Base-by-base conservation (phyloP, 1,140 invertebrate genomes). In the Meloidogyne floridensis region DNA sequence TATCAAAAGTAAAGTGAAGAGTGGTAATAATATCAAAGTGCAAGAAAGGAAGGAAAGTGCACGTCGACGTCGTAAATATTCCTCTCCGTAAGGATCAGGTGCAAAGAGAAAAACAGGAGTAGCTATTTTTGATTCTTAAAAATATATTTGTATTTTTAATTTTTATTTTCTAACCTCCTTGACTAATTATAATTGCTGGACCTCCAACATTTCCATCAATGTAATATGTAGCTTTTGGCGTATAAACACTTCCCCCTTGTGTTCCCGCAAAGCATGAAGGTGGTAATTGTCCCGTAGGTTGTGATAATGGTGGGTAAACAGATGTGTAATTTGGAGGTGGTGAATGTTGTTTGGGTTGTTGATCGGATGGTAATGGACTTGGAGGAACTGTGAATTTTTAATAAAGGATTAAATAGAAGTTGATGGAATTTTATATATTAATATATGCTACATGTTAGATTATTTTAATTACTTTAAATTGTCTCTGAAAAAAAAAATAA, bases 1-100 rank as follows among this genome's bases (percentile, higher is more conserved):
- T 4, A 78, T 78, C n/a, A 78, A 47, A 3, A 78, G 54, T 42
- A 78, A 59, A 47, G 77, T 71, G n/a, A 78, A 51, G n/a, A 78
- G 9, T 71, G 77, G 77, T 51, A 78, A 70, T 47, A 78, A 59
- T 20, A 78, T 65, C 18, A 78, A 3, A 13, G 71, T 11, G 59
- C 65, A 47, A 56, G 77, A 78, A 4, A 78, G 77, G 4, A 65
- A 47, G 3, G 77, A 65, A 13, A 69, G 18, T 78, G 77, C 77
- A n/a, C 77, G 51, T 51, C 59, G 77, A 43, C 77, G 56, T 11
- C 53, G 77, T 13, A 71, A 65, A 20, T 56, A 78, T 69, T 78
- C 77, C 15, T 65, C 59, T 18, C 53, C 43, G 47, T 71, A 78
- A 78, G 77, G 77, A 47, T 78, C 54, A 10, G 77, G 32, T 15